Conservation (phyloP, 2,113 vertebrate species). For the Nothoprocta perdicaria region DNA sequence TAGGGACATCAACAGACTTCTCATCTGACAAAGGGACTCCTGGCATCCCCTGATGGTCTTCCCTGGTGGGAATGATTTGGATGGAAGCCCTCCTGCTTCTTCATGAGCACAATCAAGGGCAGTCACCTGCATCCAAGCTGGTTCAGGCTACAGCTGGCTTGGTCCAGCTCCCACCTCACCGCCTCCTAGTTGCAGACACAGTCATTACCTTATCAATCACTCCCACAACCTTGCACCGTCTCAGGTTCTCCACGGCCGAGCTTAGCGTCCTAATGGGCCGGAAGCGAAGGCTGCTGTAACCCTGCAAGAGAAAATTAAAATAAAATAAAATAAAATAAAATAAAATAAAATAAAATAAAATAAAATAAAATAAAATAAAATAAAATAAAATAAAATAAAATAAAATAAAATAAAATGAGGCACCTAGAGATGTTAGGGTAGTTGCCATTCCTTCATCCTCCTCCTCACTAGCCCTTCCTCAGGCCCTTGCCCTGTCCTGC, state of each 20-base stretch:
- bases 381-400: too few relatives aligned
- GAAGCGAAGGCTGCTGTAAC: constrained; percentile 96
- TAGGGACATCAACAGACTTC: not conserved
- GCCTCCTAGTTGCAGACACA: fast-evolving
- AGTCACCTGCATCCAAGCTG: not conserved
- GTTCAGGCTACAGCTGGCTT: not conserved
- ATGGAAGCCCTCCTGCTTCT: fast-evolving
- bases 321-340: too few relatives aligned
- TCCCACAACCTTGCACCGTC: constrained; percentile 89
- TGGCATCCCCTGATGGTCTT: not conserved
- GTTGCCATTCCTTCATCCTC: fast-evolving
- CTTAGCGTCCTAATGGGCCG: constrained; percentile 94
- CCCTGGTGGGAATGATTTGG: not conserved
- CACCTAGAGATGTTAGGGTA: not conserved
- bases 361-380: too few relatives aligned
- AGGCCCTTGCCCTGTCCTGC: not conserved
- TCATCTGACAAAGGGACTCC: not conserved
- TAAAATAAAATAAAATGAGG: not conserved
- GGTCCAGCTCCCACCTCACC: not conserved
- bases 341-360: too few relatives aligned
- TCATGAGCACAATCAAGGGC: not conserved
- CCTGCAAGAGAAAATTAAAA: constrained; percentile 73
- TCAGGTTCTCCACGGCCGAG: constrained; percentile 92
- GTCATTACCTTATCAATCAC: constrained; percentile 91
- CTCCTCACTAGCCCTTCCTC: not conserved